A percentile compares a stretch with the other conserved stretches of the same genome.
phyloP scores from a whole-genome alignment of 2,797 vertebrate genomes.

The Pelobates cultripes region DNA sequence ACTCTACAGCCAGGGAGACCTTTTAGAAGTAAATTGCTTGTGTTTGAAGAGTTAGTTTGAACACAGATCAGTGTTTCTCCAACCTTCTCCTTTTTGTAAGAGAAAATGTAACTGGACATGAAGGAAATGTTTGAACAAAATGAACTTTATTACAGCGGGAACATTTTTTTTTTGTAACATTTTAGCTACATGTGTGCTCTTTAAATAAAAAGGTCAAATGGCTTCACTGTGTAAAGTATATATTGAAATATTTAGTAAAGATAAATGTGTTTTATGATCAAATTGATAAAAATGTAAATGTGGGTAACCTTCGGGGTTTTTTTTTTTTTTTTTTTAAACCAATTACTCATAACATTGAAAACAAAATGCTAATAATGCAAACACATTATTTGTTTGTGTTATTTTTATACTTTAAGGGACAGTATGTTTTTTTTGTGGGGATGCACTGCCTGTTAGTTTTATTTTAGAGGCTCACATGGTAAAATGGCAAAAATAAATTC shows the following conservation, averaged over 20 bases:
- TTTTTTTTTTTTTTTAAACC: background rate
- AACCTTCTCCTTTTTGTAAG: conserved; percentile 21
- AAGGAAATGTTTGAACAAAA: conserved; percentile 22
- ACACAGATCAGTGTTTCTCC: conserved; percentile 36
- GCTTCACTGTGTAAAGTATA: background rate
- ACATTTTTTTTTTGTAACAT: background rate
- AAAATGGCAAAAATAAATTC: too few species aligned
- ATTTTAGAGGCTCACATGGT: too few species aligned
- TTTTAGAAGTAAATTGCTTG: conserved; percentile 40
- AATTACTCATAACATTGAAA: background rate
- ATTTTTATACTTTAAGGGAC: too few species aligned
- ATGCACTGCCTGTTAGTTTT: too few species aligned
- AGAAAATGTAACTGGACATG: conserved; percentile 12
- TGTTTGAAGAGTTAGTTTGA: conserved; percentile 45
- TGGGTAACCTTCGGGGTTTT: background rate
- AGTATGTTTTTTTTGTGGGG: too few species aligned
- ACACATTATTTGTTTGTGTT: background rate
- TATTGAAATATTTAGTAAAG: too few species aligned
- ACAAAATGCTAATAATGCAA: background rate
- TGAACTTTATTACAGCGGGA: background rate
- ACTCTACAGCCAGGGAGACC: conserved; percentile 48
- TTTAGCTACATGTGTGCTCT: background rate
- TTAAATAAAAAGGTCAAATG: background rate
- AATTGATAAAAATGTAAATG: background rate
- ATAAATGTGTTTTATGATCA: background rate